Evolutionary conservation across 2,113 vertebrate genomes (phyloP).

Genomic region (Macrotis lagotis): DNA sequence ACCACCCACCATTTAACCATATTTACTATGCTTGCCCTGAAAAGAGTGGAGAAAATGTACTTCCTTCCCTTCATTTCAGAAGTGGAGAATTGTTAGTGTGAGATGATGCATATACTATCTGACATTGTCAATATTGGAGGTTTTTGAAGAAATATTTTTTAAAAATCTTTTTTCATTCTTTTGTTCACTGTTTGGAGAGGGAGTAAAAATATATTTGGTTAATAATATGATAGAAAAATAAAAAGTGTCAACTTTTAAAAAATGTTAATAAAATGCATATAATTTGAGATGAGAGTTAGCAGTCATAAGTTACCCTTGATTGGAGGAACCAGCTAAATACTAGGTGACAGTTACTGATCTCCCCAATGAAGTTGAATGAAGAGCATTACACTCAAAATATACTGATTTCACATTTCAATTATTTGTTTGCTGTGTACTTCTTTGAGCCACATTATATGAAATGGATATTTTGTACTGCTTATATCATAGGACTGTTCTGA

Average conservation of each 20-base stretch:
- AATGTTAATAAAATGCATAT: not conserved
- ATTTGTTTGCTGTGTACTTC: not conserved
- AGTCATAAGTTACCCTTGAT: not conserved
- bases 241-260: not conserved
- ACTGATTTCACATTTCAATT: not conserved
- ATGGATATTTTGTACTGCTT: constrained; percentile 10
- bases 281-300: not conserved
- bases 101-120: not conserved
- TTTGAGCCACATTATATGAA: constrained; percentile 19
- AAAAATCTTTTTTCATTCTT: not conserved
- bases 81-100: not conserved
- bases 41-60: not conserved
- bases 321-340: not conserved
- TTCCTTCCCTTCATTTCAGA: not conserved
- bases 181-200: not conserved
- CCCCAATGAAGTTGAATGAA: not conserved
- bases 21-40: not conserved
- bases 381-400: not conserved
- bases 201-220: not conserved
- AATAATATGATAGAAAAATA: not conserved
- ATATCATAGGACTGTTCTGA: constrained; percentile 23
- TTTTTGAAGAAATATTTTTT: not conserved
- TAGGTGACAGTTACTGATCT: not conserved
- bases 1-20: not conserved
- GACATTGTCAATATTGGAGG: not conserved